Evolutionary conservation across 2,888 invertebrate genomes (phyloP), one percentile per base, ranked within the genome.

Genomic region (Caenorhabditis macrosperma): DNA sequence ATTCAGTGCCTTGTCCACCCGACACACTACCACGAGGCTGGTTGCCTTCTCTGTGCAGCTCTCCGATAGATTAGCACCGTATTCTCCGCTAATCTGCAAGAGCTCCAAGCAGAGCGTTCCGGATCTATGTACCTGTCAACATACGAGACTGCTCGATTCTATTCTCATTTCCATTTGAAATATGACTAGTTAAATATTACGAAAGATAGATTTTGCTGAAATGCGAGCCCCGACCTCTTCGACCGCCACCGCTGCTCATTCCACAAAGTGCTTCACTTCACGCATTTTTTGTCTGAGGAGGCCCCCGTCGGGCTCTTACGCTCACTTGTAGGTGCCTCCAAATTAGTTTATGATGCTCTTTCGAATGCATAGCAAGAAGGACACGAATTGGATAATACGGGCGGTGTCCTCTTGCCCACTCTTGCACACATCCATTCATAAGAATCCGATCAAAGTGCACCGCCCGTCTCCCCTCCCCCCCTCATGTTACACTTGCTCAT

Each of bases 271-370:
- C 74, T 57, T 55, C 44, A 46, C 55, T 44, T 44, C 44, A 44
- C 30, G 33, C 61, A 60, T 41, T 61, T 44, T 69, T 71, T 50
- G 67, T 68, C 33, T 57, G 44, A 52, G 20, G 20, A 44, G 17
- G 17, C n/a, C 30, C 52, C 41, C n/a, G n/a, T n/a, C n/a, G n/a
- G n/a, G n/a, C n/a, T 48, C 26, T 46, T 26, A 33, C 55, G 22
- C 28, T 41, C 26, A 28, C 54, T 60, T 69, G 60, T 69, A 69
- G 68, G 68, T 69, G 68, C 50, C 17, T 2, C 68, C 41, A 69
- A 69, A 69, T 69, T 69, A 59, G 68, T 69, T 69, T 69, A 69
- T 69, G 41, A 69, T 52, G 68, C 28, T 54, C 28, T 68, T 59
- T 68, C 68, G 48, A 68, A n/a, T n/a, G n/a, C n/a, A n/a, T n/a